A percentile compares a stretch with the other conserved stretches of the same genome.
These are phyloP conservation scores for Quadroppia sp. DNA, from an alignment of 2,888 invertebrate genomes.

Conservation along the genomic window DNA sequence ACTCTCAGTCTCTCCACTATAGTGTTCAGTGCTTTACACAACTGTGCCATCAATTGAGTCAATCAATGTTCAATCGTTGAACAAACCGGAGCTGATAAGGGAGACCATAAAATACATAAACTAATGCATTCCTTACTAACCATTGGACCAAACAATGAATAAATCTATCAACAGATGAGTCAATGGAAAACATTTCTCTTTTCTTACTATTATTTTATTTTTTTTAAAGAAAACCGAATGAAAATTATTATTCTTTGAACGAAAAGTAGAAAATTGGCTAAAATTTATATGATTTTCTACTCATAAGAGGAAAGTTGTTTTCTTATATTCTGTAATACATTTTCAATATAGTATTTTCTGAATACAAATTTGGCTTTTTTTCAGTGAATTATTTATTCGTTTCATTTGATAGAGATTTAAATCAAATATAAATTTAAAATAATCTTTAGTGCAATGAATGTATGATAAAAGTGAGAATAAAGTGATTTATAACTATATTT, in stretches of 20 bases:
- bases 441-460: too few species aligned
- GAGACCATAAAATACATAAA: conserved; percentile 3
- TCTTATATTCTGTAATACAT: too few species aligned
- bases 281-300: too few species aligned
- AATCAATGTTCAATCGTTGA: conserved; percentile 27
- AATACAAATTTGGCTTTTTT: too few species aligned
- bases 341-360: too few species aligned
- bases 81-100: conserved; percentile 32
- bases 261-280: too few species aligned
- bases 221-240: not conserved
- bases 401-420: too few species aligned
- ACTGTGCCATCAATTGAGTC: conserved; percentile 28
- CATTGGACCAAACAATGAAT: conserved; percentile 31
- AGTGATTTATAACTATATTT: too few species aligned
- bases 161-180: conserved; percentile 35
- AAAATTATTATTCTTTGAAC: not conserved
- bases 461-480: too few species aligned
- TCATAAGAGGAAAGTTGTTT: too few species aligned
- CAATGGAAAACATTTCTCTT: not conserved
- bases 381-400: too few species aligned
- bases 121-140: conserved; percentile 28
- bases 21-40: conserved; percentile 19
- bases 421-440: too few species aligned
- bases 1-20: not conserved
- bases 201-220: conserved; percentile 17